Conservation (phyloP, 2,888 invertebrate species). For the Podotricha telesiphe region DNA sequence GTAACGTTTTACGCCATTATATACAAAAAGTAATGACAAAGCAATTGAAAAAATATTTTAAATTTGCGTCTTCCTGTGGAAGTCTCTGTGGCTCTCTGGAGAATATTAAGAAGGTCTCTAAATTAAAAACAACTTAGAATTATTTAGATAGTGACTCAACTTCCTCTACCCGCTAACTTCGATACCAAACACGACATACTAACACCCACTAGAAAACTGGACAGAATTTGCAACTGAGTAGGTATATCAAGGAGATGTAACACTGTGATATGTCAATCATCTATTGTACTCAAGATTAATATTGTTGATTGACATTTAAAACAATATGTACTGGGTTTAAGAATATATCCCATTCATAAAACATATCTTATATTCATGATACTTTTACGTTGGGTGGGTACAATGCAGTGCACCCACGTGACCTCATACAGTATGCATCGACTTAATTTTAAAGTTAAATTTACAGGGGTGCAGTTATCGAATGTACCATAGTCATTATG, state of each 20-base stretch:
- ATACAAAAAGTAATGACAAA: background rate
- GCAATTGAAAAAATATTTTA: conserved; percentile 12
- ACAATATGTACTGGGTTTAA: conserved; percentile 51
- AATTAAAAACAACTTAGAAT: conserved; percentile 55
- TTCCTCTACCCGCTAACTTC: conserved; percentile 54
- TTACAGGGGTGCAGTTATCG: conserved; percentile 36
- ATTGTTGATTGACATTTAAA: conserved; percentile 63
- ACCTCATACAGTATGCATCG: conserved; percentile 19
- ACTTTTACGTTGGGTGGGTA: conserved; percentile 21
- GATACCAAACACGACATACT: conserved; percentile 31
- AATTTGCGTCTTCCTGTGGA: conserved; percentile 37
- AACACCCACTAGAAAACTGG: conserved; percentile 55
- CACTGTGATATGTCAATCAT: conserved; percentile 67
- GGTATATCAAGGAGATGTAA: conserved; percentile 51
- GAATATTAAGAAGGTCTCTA: conserved; percentile 68
- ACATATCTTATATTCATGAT: conserved; percentile 20
- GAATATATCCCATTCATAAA: conserved; percentile 34
- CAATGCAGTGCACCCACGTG: conserved; percentile 31
- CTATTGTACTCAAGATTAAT: conserved; percentile 64
- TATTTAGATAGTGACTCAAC: conserved; percentile 61
- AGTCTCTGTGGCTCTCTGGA: conserved; percentile 47
- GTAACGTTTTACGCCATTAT: background rate
- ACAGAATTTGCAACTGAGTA: conserved; percentile 41
- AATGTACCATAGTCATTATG: conserved; percentile 50
- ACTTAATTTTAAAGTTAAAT: conserved; percentile 46